These are phyloP conservation scores for Tigriopus californicus DNA, from an alignment of 2,888 invertebrate genomes.

Conservation along the genomic window DNA sequence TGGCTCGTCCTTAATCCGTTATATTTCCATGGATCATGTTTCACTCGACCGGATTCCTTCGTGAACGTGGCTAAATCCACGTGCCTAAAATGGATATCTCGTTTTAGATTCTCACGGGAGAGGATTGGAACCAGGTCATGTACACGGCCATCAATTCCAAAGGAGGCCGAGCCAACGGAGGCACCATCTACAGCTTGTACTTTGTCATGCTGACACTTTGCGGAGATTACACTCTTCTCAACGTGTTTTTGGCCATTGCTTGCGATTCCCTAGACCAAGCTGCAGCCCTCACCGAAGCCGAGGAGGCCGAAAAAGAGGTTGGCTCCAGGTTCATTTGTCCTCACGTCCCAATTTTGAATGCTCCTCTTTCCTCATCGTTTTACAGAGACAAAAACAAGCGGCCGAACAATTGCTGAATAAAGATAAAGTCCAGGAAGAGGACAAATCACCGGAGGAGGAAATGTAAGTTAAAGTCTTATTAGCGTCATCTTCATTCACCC, in stretches of 20 bases:
- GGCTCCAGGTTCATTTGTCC: not conserved
- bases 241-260: conserved; percentile 43
- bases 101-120: conserved; percentile 74
- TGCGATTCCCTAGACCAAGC: conserved; percentile 42
- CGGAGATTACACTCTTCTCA: conserved; percentile 41
- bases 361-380: no score
- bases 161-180: conserved; percentile 36
- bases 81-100: no score
- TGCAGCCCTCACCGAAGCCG: conserved; percentile 95
- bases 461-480: no score
- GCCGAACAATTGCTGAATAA: no score
- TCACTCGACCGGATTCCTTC: no score
- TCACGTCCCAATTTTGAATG: no score
- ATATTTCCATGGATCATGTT: no score
- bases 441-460: no score
- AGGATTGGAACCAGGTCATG: conserved; percentile 99
- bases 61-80: not conserved
- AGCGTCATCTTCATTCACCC: no score
- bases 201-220: conserved; percentile 40
- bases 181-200: conserved; percentile 37
- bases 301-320: conserved; percentile 75
- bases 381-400: no score
- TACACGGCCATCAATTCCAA: conserved; percentile 94
- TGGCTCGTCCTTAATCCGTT: no score
- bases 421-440: no score